Conservation (phyloP, 2,888 invertebrate genomes). For the Noctua janthe region DNA sequence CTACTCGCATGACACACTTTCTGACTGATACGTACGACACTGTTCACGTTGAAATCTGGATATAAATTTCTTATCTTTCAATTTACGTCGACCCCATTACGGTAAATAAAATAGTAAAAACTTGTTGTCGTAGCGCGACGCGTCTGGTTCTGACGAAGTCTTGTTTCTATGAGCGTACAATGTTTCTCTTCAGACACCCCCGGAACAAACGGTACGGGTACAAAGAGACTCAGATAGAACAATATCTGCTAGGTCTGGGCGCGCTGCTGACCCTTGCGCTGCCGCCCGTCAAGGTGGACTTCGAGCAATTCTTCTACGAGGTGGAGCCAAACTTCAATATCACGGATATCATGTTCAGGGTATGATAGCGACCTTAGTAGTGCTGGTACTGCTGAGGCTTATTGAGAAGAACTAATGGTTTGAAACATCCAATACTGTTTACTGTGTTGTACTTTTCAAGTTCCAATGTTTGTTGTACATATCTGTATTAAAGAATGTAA, state of each 20-base stretch:
- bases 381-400: too few species aligned
- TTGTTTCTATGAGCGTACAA: not conserved
- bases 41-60: not conserved
- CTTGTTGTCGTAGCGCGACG: not conserved
- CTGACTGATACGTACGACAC: not conserved
- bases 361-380: constrained; percentile 12
- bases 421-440: not conserved
- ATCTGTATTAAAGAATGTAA: not conserved
- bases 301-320: constrained; percentile 45
- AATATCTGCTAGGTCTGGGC: constrained; percentile 46
- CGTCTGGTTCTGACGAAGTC: not conserved
- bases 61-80: not conserved
- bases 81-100: not conserved
- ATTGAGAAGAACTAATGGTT: too few species aligned
- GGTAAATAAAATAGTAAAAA: not conserved
- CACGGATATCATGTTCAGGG: constrained; percentile 61
- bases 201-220: constrained; percentile 38
- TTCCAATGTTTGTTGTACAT: not conserved
- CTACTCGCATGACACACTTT: not conserved
- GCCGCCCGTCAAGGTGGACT: constrained; percentile 32
- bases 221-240: constrained; percentile 36
- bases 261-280: constrained; percentile 47
- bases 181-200: constrained; percentile 37
- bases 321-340: constrained; percentile 46
- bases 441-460: not conserved